Evolutionary conservation across 53 echinoderm and acorn worm species (phyloP).

Genomic region (Paelopatides confundens): DNA sequence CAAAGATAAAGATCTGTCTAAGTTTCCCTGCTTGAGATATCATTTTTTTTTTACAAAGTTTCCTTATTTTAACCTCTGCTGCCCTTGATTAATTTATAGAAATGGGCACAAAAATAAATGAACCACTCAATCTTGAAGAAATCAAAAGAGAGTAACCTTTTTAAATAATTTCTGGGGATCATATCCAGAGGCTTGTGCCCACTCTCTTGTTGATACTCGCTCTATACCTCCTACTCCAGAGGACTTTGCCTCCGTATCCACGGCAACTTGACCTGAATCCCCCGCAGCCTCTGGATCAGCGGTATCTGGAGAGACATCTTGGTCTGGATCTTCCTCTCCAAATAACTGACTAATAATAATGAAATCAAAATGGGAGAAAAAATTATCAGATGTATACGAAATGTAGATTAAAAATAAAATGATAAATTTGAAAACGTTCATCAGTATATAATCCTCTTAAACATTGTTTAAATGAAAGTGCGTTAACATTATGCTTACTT

Average conservation of each 20-base stretch:
- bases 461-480: too few relatives aligned
- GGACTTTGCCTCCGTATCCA: conserved; percentile 52
- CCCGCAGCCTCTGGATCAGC: conserved; percentile 99
- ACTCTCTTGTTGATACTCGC: conserved; percentile 85
- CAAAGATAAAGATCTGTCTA: too few relatives aligned
- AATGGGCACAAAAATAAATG: too few relatives aligned
- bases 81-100: too few relatives aligned
- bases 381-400: not conserved
- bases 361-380: not conserved
- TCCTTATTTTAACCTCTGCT: too few relatives aligned
- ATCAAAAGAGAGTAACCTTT: conserved; percentile 76
- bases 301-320: conserved; percentile 98
- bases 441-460: too few relatives aligned
- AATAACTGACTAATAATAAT: conserved; percentile 81
- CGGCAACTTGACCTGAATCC: conserved; percentile 79
- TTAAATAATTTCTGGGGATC: conserved; percentile 90
- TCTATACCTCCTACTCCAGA: conserved; percentile 65
- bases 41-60: too few relatives aligned
- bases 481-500: conserved; percentile 76
- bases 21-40: too few relatives aligned
- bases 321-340: conserved; percentile 99
- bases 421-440: too few relatives aligned
- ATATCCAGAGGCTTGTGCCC: conserved; percentile 83
- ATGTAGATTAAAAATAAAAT: too few relatives aligned
- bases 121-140: too few relatives aligned